Evolutionary conservation across 2,888 invertebrate genomes (phyloP).

Genomic region (Agrilus biguttatus): DNA sequence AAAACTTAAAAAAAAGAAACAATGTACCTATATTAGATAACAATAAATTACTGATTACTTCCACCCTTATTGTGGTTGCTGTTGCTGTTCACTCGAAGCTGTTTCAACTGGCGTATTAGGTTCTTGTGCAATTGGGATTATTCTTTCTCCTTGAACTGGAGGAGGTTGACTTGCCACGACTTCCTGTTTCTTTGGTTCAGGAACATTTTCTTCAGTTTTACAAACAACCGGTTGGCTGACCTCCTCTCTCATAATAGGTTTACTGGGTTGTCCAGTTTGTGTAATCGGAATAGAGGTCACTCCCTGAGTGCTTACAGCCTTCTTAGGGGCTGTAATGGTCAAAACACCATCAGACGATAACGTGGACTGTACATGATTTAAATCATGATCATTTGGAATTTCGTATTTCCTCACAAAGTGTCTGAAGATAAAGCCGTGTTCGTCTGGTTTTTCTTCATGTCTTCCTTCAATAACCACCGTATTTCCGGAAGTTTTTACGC

Average conservation of each 20-base stretch:
- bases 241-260: conserved; percentile 7
- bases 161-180: too few species aligned
- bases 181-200: too few species aligned
- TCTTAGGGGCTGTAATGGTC: conserved; percentile 48
- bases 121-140: too few species aligned
- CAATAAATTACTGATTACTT: too few species aligned
- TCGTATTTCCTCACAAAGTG: conserved; percentile 63
- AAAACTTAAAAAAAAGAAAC: too few species aligned
- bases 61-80: too few species aligned
- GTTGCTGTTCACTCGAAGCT: too few species aligned
- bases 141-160: too few species aligned
- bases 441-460: conserved; percentile 60
- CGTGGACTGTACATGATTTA: conserved; percentile 54
- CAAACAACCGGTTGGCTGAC: too few species aligned
- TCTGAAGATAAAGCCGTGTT: conserved; percentile 62
- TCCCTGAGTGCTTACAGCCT: conserved; percentile 23
- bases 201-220: too few species aligned
- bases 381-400: conserved; percentile 59
- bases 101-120: too few species aligned
- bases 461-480: conserved; percentile 60
- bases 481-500: conserved; percentile 55
- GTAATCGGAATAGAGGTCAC: conserved; percentile 33
- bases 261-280: conserved; percentile 24
- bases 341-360: conserved; percentile 64
- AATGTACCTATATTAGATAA: too few species aligned